Base-by-base conservation (phyloP, 2,888 invertebrate species). In the Muscina levida region DNA sequence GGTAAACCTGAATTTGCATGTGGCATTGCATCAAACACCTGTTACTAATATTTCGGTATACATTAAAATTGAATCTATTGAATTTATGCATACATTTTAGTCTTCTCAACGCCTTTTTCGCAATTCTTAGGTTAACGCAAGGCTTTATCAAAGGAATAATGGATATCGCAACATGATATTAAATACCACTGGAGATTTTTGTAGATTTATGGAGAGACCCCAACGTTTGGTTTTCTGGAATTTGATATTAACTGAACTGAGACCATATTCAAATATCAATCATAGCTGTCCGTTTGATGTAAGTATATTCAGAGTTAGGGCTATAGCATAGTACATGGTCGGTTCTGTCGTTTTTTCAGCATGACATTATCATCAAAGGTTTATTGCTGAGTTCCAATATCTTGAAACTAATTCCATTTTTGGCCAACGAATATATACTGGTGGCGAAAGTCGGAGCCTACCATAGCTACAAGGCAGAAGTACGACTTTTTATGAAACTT, bases 201-300 rank as follows among this genome's bases (percentile, higher is more conserved):
- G 72, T 17, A 31, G 15, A 17, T 72, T 72, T 17, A 1, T 37
- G 1, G 51, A 24, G n/a, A 31, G 48, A 51, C 3, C 51, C 5
- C 59, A 62, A 51, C 15, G 13, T 1, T 62, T 10, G 11, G 13
- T 31, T 6, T 72, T 72, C 39, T 72, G 72, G 72, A 72, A 72
- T 22, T 48, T 51, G 11, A 8, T 72, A 2, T 62, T 11, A 0
- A 2, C 2, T 2, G n/a, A 62, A 22, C 1, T 10, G 48, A 10
- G 5, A 8, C 19, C 1, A 31, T n/a, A 4, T 17, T 62, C 72
- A 17, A 72, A 72, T 39, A 24, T 72, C 13, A 72, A 72, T 72
- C 72, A 72, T 19, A 51, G 48, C 22, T 72, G 72, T 51, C 72
- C 72, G 1, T 62, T 13, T 24, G 24, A 72, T 51, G 72, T 72